Conservation (phyloP, 2,113 vertebrate genomes). For the Triplophysa tibetana region DNA sequence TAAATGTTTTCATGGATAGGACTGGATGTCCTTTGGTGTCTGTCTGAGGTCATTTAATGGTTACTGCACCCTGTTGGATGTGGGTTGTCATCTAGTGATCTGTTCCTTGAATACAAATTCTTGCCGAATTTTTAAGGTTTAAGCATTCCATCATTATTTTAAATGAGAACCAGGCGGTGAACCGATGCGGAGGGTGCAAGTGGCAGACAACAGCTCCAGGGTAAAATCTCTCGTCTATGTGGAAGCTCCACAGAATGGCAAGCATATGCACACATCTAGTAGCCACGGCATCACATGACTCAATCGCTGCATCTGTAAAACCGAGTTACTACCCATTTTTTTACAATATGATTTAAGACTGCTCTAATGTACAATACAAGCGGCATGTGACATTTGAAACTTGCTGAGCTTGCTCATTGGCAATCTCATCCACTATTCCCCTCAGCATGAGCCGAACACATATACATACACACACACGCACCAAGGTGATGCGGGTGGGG, state of each 20-base stretch:
- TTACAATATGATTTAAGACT: conserved; percentile 25
- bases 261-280: neutral
- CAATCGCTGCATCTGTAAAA: neutral
- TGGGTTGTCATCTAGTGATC: conserved; percentile 4
- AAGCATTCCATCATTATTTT: conserved; percentile 41
- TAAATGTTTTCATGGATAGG: neutral
- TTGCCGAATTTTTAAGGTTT: conserved; percentile 7
- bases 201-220: conserved; percentile 8
- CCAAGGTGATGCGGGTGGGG: conserved; percentile 34
- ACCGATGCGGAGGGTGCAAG: neutral
- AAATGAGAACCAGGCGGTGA: conserved; percentile 54
- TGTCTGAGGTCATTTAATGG: neutral
- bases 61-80: neutral
- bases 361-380: conserved; percentile 18
- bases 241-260: conserved; percentile 29
- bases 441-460: conserved; percentile 54
- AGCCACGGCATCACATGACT: conserved; percentile 15
- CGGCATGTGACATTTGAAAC: conserved; percentile 13
- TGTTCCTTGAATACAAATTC: conserved; percentile 5
- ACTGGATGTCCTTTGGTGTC: neutral
- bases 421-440: conserved; percentile 45
- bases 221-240: conserved; percentile 29
- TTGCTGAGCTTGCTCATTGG: conserved; percentile 31
- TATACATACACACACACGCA: conserved; percentile 33
- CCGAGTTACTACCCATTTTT: neutral